Evolutionary conservation across 2,888 invertebrate species (phyloP).

Genomic region (Brenthis daphne): DNA sequence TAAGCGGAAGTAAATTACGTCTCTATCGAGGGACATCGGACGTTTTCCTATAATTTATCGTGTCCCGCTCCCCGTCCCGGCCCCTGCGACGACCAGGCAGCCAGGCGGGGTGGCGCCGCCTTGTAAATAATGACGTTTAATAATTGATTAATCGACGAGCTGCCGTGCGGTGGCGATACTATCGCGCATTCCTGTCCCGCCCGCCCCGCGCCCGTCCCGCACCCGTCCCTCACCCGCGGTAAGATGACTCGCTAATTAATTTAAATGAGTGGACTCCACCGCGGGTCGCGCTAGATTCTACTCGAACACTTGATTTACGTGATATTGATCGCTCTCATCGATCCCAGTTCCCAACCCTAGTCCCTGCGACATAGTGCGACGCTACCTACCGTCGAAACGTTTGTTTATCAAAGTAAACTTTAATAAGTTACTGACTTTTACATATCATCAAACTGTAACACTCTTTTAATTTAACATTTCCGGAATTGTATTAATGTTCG

Average conservation of each 20-base stretch:
- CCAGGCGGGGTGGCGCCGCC: conserved; percentile 37
- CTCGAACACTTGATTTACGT: conserved; percentile 26
- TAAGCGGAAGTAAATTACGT: conserved; percentile 63
- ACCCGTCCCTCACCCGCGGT: conserved; percentile 41
- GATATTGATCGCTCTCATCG: conserved; percentile 26
- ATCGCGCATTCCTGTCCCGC: conserved; percentile 50
- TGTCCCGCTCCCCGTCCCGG: conserved; percentile 33
- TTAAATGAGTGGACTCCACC: conserved; percentile 54
- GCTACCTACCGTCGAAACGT: neutral
- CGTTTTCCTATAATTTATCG: conserved; percentile 52
- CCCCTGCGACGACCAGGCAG: conserved; percentile 30
- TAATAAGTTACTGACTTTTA: neutral
- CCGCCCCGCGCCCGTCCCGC: conserved; percentile 28
- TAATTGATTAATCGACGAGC: conserved; percentile 72
- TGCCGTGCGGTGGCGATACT: conserved; percentile 52
- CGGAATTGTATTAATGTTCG: no score
- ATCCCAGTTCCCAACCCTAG: neutral
- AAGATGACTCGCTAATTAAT: conserved; percentile 72
- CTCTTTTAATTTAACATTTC: no score
- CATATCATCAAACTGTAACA: no score
- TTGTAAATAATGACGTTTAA: conserved; percentile 73
- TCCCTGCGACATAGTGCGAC: neutral
- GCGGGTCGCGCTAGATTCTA: conserved; percentile 10
- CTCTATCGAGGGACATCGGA: conserved; percentile 60
- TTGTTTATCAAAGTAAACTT: conserved; percentile 1